Conservation (phyloP, 2,888 invertebrate species). For the Galerucella pusilla region DNA sequence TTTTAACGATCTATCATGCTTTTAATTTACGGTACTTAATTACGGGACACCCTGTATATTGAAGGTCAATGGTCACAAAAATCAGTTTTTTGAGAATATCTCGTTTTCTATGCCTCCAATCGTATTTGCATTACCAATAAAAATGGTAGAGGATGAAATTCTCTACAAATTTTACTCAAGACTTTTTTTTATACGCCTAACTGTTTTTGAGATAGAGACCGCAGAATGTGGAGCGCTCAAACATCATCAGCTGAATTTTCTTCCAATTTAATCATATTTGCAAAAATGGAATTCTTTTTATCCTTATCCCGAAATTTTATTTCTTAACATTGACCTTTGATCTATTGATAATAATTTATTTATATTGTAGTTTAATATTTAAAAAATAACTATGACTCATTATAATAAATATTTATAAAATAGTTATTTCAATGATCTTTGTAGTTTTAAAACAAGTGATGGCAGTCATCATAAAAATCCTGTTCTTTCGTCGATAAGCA, state of each 20-base stretch:
- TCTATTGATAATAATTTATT: not conserved
- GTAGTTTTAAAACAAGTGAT: slow-evolving; percentile 7
- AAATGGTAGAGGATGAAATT: too few species aligned
- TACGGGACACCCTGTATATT: too few species aligned
- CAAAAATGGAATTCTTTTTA: not conserved
- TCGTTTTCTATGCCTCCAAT: too few species aligned
- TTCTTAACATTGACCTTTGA: not conserved
- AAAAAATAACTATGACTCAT: slow-evolving; percentile 23
- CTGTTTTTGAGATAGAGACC: too few species aligned
- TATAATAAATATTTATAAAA: slow-evolving; percentile 3
- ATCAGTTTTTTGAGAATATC: too few species aligned
- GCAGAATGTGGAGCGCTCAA: too few species aligned
- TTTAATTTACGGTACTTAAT: too few species aligned
- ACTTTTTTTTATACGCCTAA: too few species aligned
- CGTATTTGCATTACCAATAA: too few species aligned
- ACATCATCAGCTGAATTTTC: not conserved
- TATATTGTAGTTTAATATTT: not conserved
- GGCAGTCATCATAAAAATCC: slow-evolving; percentile 10
- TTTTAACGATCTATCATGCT: too few species aligned
- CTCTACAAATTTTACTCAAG: too few species aligned
- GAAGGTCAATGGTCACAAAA: too few species aligned
- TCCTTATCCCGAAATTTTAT: not conserved
- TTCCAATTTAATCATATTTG: not conserved
- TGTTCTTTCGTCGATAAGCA: slow-evolving; percentile 26
- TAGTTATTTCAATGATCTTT: not conserved